These are phyloP conservation scores for Galerucella calmariensis DNA, from an alignment of 2,888 invertebrate genomes.

Conservation along the genomic window DNA sequence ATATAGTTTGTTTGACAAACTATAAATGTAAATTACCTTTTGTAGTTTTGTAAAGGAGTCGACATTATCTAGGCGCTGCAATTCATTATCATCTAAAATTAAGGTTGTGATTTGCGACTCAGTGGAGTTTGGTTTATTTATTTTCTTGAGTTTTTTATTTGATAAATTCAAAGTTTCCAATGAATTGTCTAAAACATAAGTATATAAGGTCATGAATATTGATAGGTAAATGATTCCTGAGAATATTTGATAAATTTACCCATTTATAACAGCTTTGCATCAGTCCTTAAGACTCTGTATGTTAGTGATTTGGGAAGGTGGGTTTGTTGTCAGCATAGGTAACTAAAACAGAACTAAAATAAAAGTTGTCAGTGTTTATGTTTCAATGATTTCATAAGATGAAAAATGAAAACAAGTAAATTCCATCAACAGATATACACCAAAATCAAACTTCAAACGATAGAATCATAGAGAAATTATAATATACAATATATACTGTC, in stretches of 20 bases:
- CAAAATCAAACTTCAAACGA: no score
- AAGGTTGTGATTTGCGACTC: constrained; percentile 77
- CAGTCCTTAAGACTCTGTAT: background rate
- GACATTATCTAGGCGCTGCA: constrained; percentile 88
- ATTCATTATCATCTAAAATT: constrained; percentile 86
- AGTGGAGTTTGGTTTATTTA: constrained; percentile 77
- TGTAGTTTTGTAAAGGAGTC: constrained; percentile 83
- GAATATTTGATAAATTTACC: background rate
- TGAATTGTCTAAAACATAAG: constrained; percentile 28
- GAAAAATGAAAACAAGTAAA: no score
- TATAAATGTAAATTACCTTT: constrained; percentile 68
- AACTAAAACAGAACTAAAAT: background rate
- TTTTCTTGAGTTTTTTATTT: constrained; percentile 82
- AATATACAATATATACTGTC: no score
- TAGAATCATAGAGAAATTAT: no score
- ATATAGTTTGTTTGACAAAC: constrained; percentile 14
- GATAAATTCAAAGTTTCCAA: constrained; percentile 74
- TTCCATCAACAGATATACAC: no score
- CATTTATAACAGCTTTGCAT: background rate
- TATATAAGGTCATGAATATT: background rate
- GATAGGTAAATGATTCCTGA: background rate
- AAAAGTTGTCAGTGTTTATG: background rate
- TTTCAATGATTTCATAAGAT: no score
- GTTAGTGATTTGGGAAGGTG: background rate
- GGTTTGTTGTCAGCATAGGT: background rate